Conservation (phyloP, 2,113 vertebrate species). For the Myiozetetes cayanensis region DNA sequence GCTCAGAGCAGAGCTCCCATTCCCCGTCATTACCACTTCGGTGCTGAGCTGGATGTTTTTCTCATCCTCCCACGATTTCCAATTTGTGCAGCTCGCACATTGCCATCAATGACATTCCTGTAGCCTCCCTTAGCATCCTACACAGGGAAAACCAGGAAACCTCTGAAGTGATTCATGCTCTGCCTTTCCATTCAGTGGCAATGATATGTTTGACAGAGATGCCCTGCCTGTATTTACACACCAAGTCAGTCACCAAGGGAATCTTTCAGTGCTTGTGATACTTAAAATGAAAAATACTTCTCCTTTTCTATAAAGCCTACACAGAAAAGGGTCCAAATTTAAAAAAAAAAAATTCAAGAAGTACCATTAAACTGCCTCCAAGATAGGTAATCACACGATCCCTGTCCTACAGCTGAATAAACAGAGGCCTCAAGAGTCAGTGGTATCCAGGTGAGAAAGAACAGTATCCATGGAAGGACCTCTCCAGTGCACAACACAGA, state of each 20-base stretch:
- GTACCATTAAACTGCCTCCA: neutral
- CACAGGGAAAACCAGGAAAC: conserved; percentile 24
- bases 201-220: conserved; percentile 35
- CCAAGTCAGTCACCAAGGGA: conserved; percentile 43
- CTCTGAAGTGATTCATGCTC: conserved; percentile 23
- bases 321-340: neutral
- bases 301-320: neutral
- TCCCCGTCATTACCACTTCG: neutral
- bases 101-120: conserved; percentile 35
- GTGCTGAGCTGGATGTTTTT: conserved; percentile 39
- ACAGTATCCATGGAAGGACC: neutral
- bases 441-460: neutral
- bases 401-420: conserved; percentile 40
- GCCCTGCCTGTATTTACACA: conserved; percentile 35
- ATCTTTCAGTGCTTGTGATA: neutral
- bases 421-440: neutral
- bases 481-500: neutral
- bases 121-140: conserved; percentile 32
- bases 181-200: conserved; percentile 11
- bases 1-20: neutral
- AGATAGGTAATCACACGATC: neutral
- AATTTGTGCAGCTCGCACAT: conserved; percentile 9
- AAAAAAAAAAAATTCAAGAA: neutral
- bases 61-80: conserved; percentile 35
- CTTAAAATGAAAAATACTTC: conserved; percentile 29